Evolutionary conservation across 2,113 vertebrate genomes (phyloP).

Genomic region (Ondatra zibethicus): DNA sequence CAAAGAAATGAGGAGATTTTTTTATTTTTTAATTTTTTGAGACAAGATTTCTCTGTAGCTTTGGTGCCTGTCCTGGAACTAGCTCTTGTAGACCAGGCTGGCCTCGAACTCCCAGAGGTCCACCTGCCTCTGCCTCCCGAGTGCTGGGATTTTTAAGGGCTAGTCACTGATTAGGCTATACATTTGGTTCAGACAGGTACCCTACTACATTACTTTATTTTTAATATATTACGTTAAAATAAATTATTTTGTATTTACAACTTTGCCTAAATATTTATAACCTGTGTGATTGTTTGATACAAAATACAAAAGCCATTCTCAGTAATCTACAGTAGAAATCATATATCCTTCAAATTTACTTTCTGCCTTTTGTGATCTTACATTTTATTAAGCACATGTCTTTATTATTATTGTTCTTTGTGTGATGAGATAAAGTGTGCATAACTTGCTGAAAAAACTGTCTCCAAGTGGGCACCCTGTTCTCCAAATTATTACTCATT

Average conservation of each 20-base stretch:
- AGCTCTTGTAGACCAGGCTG: too few relatives aligned
- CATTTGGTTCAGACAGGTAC: not conserved
- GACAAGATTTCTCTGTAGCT: too few relatives aligned
- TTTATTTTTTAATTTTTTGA: too few relatives aligned
- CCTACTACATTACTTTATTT: too few relatives aligned
- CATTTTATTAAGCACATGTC: not conserved
- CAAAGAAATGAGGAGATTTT: slow-evolving; percentile 15
- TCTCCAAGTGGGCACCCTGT: not conserved
- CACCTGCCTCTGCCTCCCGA: too few relatives aligned
- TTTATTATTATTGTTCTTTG: slow-evolving; percentile 1
- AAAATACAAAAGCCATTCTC: slow-evolving; percentile 37
- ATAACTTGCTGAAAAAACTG: not conserved
- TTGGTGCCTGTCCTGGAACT: too few relatives aligned
- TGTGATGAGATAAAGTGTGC: not conserved
- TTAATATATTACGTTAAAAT: slow-evolving; percentile 40
- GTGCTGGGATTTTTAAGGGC: too few relatives aligned
- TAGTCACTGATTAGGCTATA: not conserved
- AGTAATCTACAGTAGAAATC: not conserved
- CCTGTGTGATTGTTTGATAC: not conserved
- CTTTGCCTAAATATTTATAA: slow-evolving; percentile 40
- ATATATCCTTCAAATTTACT: not conserved
- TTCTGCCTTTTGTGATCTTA: not conserved
- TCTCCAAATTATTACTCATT: slow-evolving; percentile 2
- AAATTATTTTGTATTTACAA: slow-evolving; percentile 15
- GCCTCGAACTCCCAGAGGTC: too few relatives aligned